A percentile compares a stretch with the other conserved stretches of the same genome.
Conservation (phyloP, 2,113 vertebrate genomes). For the Pantherophis guttatus region DNA sequence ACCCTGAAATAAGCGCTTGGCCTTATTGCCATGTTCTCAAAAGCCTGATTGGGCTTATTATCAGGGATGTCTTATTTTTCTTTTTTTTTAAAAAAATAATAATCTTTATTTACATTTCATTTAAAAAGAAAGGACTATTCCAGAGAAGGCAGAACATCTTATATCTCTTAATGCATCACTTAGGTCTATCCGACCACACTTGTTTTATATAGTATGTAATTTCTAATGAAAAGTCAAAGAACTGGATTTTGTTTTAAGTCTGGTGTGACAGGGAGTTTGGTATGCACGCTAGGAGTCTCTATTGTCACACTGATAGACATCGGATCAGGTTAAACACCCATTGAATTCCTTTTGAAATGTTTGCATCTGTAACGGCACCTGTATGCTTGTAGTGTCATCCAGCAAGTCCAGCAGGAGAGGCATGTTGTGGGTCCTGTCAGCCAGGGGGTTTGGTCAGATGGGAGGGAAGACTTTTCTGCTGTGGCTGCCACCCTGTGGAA, state of each 20-base stretch:
- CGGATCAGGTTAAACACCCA: neutral
- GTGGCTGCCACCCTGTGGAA: neutral
- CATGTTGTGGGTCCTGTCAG: neutral
- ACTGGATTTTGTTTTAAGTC: neutral
- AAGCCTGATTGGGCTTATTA: no score
- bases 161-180: no score
- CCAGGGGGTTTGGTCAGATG: neutral
- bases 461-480: neutral
- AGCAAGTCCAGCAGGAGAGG: neutral
- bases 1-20: no score
- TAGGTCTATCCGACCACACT: no score
- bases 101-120: no score
- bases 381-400: neutral
- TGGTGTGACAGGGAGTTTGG: neutral
- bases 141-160: no score
- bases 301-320: neutral
- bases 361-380: neutral
- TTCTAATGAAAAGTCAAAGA: neutral
- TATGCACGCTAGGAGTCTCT: neutral
- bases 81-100: no score
- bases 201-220: no score
- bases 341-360: neutral
- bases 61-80: no score
- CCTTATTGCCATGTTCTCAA: no score
- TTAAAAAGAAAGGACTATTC: no score